phyloP scores from a whole-genome alignment of 2,113 vertebrate species.

The Pogonocichla stellata region DNA sequence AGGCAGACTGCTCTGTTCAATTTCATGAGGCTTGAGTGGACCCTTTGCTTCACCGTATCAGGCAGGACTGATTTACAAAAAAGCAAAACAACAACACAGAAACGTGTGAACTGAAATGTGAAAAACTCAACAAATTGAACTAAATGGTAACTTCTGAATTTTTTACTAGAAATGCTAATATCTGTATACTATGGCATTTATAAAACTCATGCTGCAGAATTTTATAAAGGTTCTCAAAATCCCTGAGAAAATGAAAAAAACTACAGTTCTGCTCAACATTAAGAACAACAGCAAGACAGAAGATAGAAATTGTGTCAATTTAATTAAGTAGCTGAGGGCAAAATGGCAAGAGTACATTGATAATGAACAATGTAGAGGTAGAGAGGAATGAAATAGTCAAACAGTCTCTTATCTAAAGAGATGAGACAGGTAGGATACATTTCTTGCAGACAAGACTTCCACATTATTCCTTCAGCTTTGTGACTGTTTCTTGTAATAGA shows the following conservation, averaged over 20 bases:
- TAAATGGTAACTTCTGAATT: not conserved
- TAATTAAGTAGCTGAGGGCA: not conserved
- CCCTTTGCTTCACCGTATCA: not conserved
- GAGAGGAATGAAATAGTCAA: not conserved
- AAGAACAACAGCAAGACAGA: not conserved
- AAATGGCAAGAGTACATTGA: not conserved
- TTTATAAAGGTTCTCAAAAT: slow-evolving; percentile 1
- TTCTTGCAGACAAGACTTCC: not conserved
- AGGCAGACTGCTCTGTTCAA: slow-evolving; percentile 60
- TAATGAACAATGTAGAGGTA: accelerated
- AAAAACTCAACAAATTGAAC: not conserved
- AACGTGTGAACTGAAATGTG: not conserved
- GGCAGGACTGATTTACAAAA: slow-evolving; percentile 12
- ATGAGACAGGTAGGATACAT: not conserved
- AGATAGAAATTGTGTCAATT: not conserved
- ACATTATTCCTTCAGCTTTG: not conserved
- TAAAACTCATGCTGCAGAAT: not conserved
- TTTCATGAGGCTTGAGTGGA: slow-evolving; percentile 21
- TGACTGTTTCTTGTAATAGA: not conserved
- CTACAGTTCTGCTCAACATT: not conserved
- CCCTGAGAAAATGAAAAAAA: not conserved
- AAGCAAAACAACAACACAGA: not conserved
- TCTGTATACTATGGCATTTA: not conserved
- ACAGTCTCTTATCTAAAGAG: not conserved
- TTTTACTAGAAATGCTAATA: not conserved